Evolutionary conservation across 2,797 vertebrate genomes (phyloP), one percentile per base, ranked within the genome.

Genomic region (Galago senegalensis): DNA sequence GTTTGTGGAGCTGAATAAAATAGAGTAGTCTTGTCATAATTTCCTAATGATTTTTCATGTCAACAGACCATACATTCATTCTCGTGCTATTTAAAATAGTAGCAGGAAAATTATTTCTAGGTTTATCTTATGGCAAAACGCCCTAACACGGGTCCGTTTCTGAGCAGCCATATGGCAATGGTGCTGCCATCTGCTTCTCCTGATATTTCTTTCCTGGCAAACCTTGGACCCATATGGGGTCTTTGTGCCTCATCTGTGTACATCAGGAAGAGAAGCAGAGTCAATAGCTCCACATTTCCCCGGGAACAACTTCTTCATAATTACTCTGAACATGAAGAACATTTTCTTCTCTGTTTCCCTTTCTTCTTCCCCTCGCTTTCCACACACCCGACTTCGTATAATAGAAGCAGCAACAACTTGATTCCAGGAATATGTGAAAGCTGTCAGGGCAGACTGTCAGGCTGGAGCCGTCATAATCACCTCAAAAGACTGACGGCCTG

Each of bases 191-290:
- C 98, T 99, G 98, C 98, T 98, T 98, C 92, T 96, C 97, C 98
- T 97, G 97, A 98, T 98, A 98, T 96, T 95, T 97, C 95, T 98
- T 98, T 98, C 93, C 98, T 98, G 98, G 98, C 98, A 99, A 98
- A 98, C 94, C 94, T 96, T 97, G 97, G 93, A 95, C 97, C 97
- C 98, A 98, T 98, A 98, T 98, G 98, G 97, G 96, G 98, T 98
- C 98, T 98, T 98, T 98, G 97, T 98, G 97, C 97, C 97, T 98
- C 96, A 97, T 98, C 98, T 98, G 98, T 91, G 97, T 97, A 95
- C 96, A 98, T 98, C 97, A 98, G 61, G 69, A 97, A 49, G 63
- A 96, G 83, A 98, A 87, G 96, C 97, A 97, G 67, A 98, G 95
- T 93, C 86, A 80, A 87, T 97, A 97, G 80, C 96, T 96, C 91